Evolutionary conservation across 1,140 invertebrate genomes (phyloP).

Genomic region (Euwallacea similis): DNA sequence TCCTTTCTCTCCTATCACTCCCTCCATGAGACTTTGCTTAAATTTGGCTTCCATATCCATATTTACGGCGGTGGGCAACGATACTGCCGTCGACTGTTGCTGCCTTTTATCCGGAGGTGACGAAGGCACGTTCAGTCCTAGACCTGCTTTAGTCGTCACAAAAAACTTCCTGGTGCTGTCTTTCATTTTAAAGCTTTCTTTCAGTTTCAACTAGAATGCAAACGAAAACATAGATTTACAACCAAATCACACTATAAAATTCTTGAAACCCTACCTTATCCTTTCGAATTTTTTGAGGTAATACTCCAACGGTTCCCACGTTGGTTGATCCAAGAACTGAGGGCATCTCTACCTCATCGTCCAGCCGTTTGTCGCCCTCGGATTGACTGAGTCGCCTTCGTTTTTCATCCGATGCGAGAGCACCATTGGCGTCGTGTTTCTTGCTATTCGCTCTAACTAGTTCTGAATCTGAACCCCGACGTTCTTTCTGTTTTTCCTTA

Average conservation of each 20-base stretch:
- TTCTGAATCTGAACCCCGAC: slow-evolving; percentile 58
- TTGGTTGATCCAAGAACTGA: slow-evolving; percentile 65
- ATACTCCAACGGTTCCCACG: slow-evolving; percentile 60
- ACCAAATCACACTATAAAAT: background rate
- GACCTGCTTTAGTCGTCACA: slow-evolving; percentile 17
- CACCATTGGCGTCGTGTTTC: slow-evolving; percentile 54
- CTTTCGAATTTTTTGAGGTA: slow-evolving; percentile 51
- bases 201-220: slow-evolving; percentile 43
- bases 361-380: slow-evolving; percentile 41
- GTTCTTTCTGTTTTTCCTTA: slow-evolving; percentile 52
- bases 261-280: slow-evolving; percentile 42
- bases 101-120: slow-evolving; percentile 31
- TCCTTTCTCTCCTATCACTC: slow-evolving; percentile 46
- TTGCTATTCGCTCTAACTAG: slow-evolving; percentile 53
- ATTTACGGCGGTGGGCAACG: slow-evolving; percentile 49
- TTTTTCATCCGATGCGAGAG: slow-evolving; percentile 57
- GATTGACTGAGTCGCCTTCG: slow-evolving; percentile 58
- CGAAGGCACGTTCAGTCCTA: slow-evolving; percentile 7
- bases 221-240: background rate
- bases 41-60: slow-evolving; percentile 63
- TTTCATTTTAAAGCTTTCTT: slow-evolving; percentile 48
- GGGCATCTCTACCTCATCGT: slow-evolving; percentile 47
- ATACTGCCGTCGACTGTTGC: slow-evolving; percentile 40
- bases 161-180: slow-evolving; percentile 57
- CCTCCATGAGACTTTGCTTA: slow-evolving; percentile 64